A percentile compares a stretch with the other conserved stretches of the same genome.
Evolutionary conservation across 2,888 invertebrate species (phyloP).

Genomic region (Slavum lentiscoides): DNA sequence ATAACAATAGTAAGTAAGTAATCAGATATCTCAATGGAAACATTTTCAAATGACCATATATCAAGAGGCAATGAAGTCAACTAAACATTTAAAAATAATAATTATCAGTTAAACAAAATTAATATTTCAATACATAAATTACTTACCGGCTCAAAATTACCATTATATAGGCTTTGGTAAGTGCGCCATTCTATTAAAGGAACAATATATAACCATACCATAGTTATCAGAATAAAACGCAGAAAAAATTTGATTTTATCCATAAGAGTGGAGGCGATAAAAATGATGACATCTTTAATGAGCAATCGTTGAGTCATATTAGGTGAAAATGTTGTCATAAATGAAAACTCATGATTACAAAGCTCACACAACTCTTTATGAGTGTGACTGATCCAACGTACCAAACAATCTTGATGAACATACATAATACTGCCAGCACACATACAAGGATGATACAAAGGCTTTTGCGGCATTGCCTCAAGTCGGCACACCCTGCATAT

Average conservation of each 20-base stretch:
- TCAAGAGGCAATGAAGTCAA: conserved; percentile 83
- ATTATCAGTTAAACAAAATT: background rate
- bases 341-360: conserved; percentile 88
- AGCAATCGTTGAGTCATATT: conserved; percentile 99
- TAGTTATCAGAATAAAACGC: conserved; percentile 93
- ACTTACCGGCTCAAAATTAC: conserved; percentile 79
- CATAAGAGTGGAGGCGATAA: conserved; percentile 57
- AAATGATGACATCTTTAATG: conserved; percentile 84
- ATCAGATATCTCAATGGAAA: conserved; percentile 91
- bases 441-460: conserved; percentile 96
- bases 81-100: conserved; percentile 57
- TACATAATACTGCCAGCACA: conserved; percentile 99
- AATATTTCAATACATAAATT: background rate
- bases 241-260: conserved; percentile 85
- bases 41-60: conserved; percentile 88
- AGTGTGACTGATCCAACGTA: conserved; percentile 99
- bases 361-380: conserved; percentile 98
- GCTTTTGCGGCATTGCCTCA: conserved; percentile 87
- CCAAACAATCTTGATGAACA: conserved; percentile 97
- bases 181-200: conserved; percentile 95
- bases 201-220: conserved; percentile 91
- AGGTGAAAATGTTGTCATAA: conserved; percentile 98
- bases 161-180: conserved; percentile 89
- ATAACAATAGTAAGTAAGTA: conserved; percentile 91
- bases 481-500: conserved; percentile 98